phyloP scores from a whole-genome alignment of 1,140 invertebrate species.

The Nomia melanderi region DNA sequence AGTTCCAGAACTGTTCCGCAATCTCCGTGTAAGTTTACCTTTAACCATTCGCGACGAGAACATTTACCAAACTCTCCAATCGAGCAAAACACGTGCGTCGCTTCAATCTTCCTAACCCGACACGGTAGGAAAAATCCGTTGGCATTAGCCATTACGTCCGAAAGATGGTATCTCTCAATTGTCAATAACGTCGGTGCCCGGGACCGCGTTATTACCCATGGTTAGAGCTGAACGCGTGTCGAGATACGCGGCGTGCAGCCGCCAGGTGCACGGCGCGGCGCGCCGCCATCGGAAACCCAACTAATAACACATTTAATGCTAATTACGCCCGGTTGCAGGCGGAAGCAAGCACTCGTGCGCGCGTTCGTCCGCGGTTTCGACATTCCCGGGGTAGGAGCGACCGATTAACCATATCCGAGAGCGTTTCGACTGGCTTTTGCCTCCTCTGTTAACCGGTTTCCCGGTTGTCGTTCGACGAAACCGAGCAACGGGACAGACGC shows the following conservation, averaged over 20 bases:
- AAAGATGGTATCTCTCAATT: conserved; percentile 5
- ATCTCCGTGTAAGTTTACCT: too few species aligned
- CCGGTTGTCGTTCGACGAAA: conserved; percentile 24
- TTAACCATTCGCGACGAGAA: conserved; percentile 9
- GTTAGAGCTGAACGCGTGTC: not conserved
- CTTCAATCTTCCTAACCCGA: not conserved
- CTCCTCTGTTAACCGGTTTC: conserved; percentile 8
- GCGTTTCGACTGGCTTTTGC: conserved; percentile 1
- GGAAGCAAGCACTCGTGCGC: not conserved
- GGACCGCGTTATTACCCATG: not conserved
- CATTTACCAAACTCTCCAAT: not conserved
- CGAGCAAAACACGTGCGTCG: conserved; percentile 3
- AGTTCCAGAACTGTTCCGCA: too few species aligned
- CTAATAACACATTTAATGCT: conserved; percentile 47
- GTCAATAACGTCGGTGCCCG: conserved; percentile 2
- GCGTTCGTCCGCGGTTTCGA: conserved; percentile 5
- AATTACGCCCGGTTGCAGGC: conserved; percentile 42
- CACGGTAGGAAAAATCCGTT: not conserved
- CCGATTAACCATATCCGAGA: conserved; percentile 38
- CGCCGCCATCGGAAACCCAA: too few species aligned
- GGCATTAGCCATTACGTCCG: not conserved
- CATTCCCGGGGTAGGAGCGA: conserved; percentile 1
- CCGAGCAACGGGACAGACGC: not conserved
- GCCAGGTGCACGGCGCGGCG: conserved; percentile 21
- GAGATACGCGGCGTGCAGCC: not conserved